phyloP scores from a whole-genome alignment of 2,113 vertebrate genomes.

The Nyctibius bracteatus region DNA sequence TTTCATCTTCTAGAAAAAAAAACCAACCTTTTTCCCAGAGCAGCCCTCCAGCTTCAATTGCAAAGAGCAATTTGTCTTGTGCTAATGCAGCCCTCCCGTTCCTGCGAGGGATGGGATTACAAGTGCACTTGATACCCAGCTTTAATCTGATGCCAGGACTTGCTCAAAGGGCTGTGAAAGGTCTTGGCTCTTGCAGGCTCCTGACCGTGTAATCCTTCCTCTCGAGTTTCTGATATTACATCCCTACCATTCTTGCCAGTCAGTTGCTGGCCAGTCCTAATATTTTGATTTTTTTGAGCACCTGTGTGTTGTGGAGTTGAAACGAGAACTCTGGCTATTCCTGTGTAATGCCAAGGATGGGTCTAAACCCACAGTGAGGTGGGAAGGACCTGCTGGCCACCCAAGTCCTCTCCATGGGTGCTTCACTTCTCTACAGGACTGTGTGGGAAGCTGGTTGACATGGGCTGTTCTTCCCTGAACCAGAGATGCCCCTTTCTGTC shows the following conservation, averaged over 20 bases:
- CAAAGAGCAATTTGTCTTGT: background rate
- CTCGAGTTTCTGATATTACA: background rate
- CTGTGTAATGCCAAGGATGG: fast-evolving
- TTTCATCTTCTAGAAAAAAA: background rate
- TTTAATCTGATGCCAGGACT: background rate
- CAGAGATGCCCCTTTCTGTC: background rate
- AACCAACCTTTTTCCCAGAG: background rate
- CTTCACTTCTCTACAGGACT: background rate
- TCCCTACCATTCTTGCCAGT: background rate
- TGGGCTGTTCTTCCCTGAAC: background rate
- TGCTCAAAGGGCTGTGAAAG: background rate
- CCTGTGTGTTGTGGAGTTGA: fast-evolving
- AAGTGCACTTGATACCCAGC: background rate
- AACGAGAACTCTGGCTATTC: background rate
- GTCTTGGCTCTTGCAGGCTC: background rate
- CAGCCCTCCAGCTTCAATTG: background rate
- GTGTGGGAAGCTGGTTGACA: background rate
- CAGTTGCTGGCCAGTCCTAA: background rate
- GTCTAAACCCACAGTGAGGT: background rate
- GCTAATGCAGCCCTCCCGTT: background rate
- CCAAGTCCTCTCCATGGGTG: background rate
- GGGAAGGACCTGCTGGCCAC: background rate
- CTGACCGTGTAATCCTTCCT: background rate
- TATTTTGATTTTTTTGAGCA: background rate
- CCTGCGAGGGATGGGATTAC: background rate